A percentile compares a stretch with the other conserved stretches of the same genome.
These are phyloP conservation scores for Physocephala rufipes DNA, from an alignment of 2,888 invertebrate species.

Conservation along the genomic window DNA sequence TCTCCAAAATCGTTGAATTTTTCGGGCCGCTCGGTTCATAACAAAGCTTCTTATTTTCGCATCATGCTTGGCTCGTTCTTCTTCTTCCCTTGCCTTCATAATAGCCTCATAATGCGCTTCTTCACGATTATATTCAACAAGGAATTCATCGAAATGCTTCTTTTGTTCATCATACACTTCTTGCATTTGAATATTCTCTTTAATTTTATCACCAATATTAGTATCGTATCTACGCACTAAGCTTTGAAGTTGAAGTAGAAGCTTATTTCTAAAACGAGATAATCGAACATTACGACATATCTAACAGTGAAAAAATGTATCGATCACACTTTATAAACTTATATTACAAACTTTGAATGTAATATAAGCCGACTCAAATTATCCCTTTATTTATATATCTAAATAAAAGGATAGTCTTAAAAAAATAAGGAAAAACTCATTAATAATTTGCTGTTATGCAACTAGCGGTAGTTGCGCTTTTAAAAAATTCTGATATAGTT, in stretches of 20 bases:
- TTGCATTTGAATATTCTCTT: constrained; percentile 52
- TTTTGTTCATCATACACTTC: constrained; percentile 49
- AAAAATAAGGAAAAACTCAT: too few relatives aligned
- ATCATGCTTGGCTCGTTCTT: constrained; percentile 56
- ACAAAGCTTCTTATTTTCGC: constrained; percentile 55
- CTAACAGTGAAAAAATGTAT: too few relatives aligned
- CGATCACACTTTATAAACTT: too few relatives aligned
- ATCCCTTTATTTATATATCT: too few relatives aligned
- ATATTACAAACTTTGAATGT: too few relatives aligned
- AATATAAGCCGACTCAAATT: too few relatives aligned
- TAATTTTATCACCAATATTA: constrained; percentile 57
- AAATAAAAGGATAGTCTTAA: too few relatives aligned
- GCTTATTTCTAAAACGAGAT: constrained; percentile 52
- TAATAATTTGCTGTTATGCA: too few relatives aligned
- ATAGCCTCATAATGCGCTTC: constrained; percentile 55
- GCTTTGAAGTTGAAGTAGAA: constrained; percentile 55
- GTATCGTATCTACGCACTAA: constrained; percentile 60
- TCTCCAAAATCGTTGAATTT: constrained; percentile 59
- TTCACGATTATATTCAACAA: constrained; percentile 51
- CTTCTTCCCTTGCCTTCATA: constrained; percentile 52
- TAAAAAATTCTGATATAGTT: too few relatives aligned
- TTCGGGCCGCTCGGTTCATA: constrained; percentile 59
- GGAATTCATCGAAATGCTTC: constrained; percentile 51
- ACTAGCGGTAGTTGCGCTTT: too few relatives aligned
- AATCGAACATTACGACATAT: background rate